A percentile compares a stretch with the other conserved stretches of the same genome.
Evolutionary conservation across 2,888 invertebrate genomes (phyloP).

Genomic region (Monopis laevigella): DNA sequence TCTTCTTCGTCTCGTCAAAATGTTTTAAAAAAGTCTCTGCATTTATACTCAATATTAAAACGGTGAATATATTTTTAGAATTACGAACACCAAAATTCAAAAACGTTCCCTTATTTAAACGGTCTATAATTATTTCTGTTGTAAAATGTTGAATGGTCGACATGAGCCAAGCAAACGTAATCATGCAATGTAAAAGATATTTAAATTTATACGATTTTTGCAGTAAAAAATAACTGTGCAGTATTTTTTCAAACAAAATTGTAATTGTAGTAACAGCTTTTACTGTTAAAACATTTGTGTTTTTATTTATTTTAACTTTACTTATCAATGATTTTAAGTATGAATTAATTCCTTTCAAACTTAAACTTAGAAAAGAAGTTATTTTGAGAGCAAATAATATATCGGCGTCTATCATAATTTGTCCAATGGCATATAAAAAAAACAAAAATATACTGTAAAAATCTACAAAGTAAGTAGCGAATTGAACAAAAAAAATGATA

Average conservation of each 20-base stretch:
- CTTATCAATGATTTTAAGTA: background rate
- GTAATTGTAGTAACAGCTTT: too few species aligned
- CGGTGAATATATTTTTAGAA: background rate
- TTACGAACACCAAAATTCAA: background rate
- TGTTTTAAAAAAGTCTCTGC: background rate
- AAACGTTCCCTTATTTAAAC: background rate
- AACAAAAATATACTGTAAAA: background rate
- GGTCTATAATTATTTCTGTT: background rate
- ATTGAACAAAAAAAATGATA: background rate
- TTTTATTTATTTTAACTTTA: background rate
- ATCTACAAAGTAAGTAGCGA: background rate
- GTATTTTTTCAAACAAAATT: conserved; percentile 1
- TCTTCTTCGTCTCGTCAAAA: background rate
- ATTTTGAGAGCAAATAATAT: background rate
- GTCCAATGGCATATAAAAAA: background rate
- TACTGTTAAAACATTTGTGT: too few species aligned
- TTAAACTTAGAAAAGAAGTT: conserved; percentile 1
- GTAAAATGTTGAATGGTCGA: background rate
- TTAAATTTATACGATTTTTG: background rate
- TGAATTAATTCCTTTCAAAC: conserved; percentile 2
- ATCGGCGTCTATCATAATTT: background rate
- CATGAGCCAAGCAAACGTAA: conserved; percentile 4
- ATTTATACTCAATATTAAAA: background rate
- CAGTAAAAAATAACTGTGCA: background rate
- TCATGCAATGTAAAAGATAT: background rate